phyloP scores from a whole-genome alignment of 2,888 invertebrate species.

The Teleogryllus oceanicus region DNA sequence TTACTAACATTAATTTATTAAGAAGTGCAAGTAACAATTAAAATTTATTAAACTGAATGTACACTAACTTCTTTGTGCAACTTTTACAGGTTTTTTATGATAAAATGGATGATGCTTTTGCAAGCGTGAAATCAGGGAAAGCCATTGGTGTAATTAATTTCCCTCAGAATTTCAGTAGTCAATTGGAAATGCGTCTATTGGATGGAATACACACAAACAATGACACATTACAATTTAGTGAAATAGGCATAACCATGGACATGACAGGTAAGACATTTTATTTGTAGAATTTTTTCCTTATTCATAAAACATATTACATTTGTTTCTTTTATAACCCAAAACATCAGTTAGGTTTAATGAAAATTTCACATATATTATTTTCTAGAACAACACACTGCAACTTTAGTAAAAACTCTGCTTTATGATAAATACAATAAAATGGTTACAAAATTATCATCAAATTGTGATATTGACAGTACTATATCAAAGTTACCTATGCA shows the following conservation, averaged over 20 bases:
- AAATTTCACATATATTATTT: constrained; percentile 32
- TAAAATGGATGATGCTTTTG: not conserved
- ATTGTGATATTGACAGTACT: constrained; percentile 60
- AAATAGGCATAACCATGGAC: constrained; percentile 68
- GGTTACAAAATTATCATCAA: constrained; percentile 58
- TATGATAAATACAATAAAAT: constrained; percentile 66
- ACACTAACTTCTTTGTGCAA: not conserved
- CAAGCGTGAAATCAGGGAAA: not conserved
- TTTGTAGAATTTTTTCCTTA: no score
- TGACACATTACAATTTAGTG: constrained; percentile 51
- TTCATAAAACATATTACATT: no score
- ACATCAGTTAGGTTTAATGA: not conserved
- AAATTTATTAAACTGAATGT: no score
- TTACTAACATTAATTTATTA: no score
- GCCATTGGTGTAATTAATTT: not conserved
- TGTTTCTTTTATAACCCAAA: not conserved
- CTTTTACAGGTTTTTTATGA: not conserved
- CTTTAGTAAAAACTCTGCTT: constrained; percentile 66
- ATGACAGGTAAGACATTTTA: constrained; percentile 60
- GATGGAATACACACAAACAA: not conserved
- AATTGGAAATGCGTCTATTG: not conserved
- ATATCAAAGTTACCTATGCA: constrained; percentile 59
- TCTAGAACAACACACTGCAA: constrained; percentile 79
- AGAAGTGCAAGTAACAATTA: no score
- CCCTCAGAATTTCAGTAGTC: not conserved